These are phyloP conservation scores for Coccyzus lansbergi DNA, from an alignment of 2,797 vertebrate species.

Conservation along the genomic window DNA sequence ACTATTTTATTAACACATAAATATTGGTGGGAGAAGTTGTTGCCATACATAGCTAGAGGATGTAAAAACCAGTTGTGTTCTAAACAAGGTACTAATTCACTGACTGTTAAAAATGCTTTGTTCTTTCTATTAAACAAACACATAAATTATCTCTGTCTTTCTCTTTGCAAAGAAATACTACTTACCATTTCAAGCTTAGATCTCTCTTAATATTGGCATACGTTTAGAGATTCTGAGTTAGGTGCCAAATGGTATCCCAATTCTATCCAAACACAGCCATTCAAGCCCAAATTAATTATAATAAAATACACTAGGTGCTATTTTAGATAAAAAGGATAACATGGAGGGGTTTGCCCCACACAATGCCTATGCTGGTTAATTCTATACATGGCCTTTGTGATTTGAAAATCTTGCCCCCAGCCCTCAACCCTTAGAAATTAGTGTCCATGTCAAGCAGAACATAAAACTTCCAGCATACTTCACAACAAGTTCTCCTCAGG, in stretches of 20 bases:
- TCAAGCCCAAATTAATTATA: neutral
- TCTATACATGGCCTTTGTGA: accelerated
- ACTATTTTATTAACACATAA: conserved; percentile 67
- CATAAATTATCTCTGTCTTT: neutral
- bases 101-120: conserved; percentile 21
- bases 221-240: neutral
- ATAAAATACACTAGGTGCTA: neutral
- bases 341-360: neutral
- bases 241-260: neutral
- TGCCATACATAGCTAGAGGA: conserved; percentile 35
- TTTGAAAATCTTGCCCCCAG: neutral
- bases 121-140: conserved; percentile 1
- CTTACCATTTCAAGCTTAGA: neutral
- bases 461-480: neutral
- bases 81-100: conserved; percentile 42
- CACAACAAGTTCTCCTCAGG: accelerated
- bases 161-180: neutral
- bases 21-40: conserved; percentile 47
- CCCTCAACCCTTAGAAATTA: accelerated
- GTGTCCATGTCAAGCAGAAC: accelerated
- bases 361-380: accelerated
- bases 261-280: neutral
- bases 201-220: neutral
- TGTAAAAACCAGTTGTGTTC: neutral
- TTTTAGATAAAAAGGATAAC: neutral